Evolutionary conservation across 2,113 vertebrate genomes (phyloP).

Genomic region (Daubentonia madagascariensis): DNA sequence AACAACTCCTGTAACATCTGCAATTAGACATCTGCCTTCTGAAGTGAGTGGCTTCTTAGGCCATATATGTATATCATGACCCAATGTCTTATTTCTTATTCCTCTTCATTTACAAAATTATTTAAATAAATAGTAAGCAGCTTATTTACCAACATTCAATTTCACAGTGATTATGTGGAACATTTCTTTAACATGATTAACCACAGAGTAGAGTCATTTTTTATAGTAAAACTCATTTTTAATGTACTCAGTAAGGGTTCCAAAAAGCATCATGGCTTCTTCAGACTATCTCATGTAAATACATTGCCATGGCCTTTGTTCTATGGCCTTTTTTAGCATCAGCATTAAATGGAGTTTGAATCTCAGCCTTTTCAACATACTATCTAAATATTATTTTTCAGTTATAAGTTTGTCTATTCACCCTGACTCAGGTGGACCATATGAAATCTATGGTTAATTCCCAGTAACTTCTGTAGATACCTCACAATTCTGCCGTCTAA

Average conservation of each 20-base stretch:
- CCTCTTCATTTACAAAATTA: conserved; percentile 40
- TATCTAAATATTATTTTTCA: not conserved
- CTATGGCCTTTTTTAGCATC: not conserved
- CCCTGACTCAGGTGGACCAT: not conserved
- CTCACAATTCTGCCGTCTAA: not conserved
- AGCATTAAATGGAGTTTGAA: not conserved
- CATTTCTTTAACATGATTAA: conserved; percentile 55
- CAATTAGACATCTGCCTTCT: not conserved
- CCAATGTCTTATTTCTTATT: not conserved
- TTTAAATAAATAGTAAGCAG: conserved; percentile 37
- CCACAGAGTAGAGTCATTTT: conserved; percentile 18
- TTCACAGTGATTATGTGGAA: conserved; percentile 47
- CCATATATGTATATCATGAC: not conserved
- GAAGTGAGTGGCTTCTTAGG: not conserved
- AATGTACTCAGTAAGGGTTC: not conserved
- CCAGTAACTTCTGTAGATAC: not conserved
- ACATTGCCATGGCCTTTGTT: not conserved
- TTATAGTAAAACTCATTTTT: conserved; percentile 12
- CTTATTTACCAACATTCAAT: conserved; percentile 35
- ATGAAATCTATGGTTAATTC: not conserved
- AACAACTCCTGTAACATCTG: not conserved
- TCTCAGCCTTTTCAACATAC: not conserved
- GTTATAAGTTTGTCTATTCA: not conserved
- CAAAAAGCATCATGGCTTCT: not conserved
- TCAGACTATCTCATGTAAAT: not conserved